Evolutionary conservation across 2,113 vertebrate genomes (phyloP).

Genomic region (Pitta sordida): DNA sequence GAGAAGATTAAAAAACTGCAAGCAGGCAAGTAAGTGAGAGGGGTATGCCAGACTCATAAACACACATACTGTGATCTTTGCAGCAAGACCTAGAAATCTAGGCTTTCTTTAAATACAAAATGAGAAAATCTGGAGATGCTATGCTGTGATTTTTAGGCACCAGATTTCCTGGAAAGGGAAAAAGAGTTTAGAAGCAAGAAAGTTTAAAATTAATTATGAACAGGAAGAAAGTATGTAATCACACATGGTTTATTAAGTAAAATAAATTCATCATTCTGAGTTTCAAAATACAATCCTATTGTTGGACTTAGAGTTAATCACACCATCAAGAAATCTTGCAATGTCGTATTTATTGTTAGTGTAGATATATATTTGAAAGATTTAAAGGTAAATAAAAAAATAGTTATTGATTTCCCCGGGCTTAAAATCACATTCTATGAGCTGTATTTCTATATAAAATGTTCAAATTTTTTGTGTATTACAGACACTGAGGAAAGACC

Average conservation of each 20-base stretch:
- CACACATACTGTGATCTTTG: slow-evolving; percentile 50
- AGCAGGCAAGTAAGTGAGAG: not conserved
- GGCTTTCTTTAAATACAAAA: slow-evolving; percentile 48
- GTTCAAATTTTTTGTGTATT: not conserved
- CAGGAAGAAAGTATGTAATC: not conserved
- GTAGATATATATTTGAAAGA: not conserved
- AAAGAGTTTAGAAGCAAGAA: slow-evolving; percentile 2
- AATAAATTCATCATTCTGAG: not conserved
- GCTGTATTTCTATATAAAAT: not conserved
- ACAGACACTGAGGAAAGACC: not conserved
- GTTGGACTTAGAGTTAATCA: not conserved
- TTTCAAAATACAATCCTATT: not conserved
- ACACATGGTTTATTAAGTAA: not conserved
- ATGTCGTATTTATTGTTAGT: not conserved
- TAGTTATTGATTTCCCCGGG: not conserved
- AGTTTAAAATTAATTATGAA: not conserved
- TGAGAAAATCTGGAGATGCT: slow-evolving; percentile 36
- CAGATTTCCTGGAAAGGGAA: slow-evolving; percentile 36
- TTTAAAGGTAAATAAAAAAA: not conserved
- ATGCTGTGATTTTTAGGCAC: slow-evolving; percentile 28
- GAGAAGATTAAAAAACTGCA: slow-evolving; percentile 16
- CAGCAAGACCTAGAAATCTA: slow-evolving; percentile 47
- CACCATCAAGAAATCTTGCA: not conserved
- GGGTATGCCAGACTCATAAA: slow-evolving; percentile 43
- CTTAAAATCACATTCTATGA: not conserved